Evolutionary conservation across 2,888 invertebrate genomes (phyloP), one percentile per base, ranked within the genome.

Genomic region (Catonia carolina): DNA sequence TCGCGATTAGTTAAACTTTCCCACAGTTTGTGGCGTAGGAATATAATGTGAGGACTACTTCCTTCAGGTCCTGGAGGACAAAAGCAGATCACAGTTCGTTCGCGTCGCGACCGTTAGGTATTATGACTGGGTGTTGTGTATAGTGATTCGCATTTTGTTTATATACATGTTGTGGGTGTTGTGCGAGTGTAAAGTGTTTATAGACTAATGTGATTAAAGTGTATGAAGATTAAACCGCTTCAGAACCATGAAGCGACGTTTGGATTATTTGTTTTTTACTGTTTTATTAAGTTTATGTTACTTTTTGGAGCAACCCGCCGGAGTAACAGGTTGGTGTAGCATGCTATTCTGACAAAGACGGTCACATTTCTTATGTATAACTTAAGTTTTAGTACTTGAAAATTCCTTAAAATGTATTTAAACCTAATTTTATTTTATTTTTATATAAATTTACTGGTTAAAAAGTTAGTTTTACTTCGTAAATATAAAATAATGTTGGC

Each of bases 211-310:
- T 62, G 62, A 63, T 54, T 57, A 48, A 27, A 60, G 53, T 53
- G 58, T 54, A 51, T 33, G 20, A 31, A 53, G 57, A 57, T 53
- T 48, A 51, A 59, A 58, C 55, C 60, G 62, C 57, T 59, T 61
- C 53, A 55, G 56, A 58, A 62, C 58, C 52, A 64, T 64, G 64
- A 64, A 60, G 64, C 64, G 64, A 53, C 60, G 55, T 56, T 62
- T 62, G 64, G 64, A 64, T 64, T 64, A 64, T 64, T 59, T 58
- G 27, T 51, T 57, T 33, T 48, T 62, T 37, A 37, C 61, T 42
- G 35, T 41, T 50, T 63, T 50, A 31, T 52, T 54, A 56, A 58
- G 54, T 52, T 56, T 36, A 27, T 62, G 37, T 39, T 57, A 45
- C 35, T 42, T 54, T n/a, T 39, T 58, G 54, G 58, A 58, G 23